These are phyloP conservation scores for Echinops telfairi DNA, from an alignment of 2,113 vertebrate genomes.

Conservation along the genomic window DNA sequence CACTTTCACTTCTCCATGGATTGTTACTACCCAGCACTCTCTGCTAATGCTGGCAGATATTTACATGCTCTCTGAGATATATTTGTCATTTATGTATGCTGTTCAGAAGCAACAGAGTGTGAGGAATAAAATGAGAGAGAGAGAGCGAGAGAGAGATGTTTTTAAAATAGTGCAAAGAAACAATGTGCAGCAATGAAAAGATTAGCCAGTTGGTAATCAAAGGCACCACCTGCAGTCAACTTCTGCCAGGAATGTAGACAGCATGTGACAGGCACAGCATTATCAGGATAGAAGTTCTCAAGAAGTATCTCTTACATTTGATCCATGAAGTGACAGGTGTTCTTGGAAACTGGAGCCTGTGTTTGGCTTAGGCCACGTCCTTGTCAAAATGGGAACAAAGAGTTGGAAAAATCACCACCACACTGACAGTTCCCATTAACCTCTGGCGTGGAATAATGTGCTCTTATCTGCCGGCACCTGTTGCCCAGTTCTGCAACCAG, in stretches of 20 bases:
- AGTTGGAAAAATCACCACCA: neutral
- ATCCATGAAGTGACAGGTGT: constrained; percentile 43
- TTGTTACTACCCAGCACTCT: neutral
- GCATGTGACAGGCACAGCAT: neutral
- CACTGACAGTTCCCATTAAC: constrained; percentile 21
- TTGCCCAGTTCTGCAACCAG: neutral
- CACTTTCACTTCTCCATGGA: neutral
- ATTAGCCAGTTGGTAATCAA: constrained; percentile 21
- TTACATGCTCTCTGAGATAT: neutral
- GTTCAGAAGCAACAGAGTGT: neutral
- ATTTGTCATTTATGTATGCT: neutral
- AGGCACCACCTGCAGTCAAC: neutral
- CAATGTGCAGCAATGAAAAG: neutral
- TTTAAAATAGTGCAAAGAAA: constrained; percentile 9
- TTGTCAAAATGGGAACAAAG: constrained; percentile 44
- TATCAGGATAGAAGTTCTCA: constrained; percentile 5
- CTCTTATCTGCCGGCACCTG: neutral
- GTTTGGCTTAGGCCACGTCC: neutral
- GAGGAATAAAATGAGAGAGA: neutral
- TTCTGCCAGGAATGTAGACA: constrained; percentile 38
- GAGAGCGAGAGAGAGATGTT: neutral
- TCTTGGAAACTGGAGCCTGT: constrained; percentile 36
- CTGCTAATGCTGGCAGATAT: neutral
- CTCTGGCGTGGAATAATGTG: neutral
- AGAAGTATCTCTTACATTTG: neutral